Evolutionary conservation across 2,113 vertebrate genomes (phyloP).

Genomic region (Syngnathus floridae): DNA sequence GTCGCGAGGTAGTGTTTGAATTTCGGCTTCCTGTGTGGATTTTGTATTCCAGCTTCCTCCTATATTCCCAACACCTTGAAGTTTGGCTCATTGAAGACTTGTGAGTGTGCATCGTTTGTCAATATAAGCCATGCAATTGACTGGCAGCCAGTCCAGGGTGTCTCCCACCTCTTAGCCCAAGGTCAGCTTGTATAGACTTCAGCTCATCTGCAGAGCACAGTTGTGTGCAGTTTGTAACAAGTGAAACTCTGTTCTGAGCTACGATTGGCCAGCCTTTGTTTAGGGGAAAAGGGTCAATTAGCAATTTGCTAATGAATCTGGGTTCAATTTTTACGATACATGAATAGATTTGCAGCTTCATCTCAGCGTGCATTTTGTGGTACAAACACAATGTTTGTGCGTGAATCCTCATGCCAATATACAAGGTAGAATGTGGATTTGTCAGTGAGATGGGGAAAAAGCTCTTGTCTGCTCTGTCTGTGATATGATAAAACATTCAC

Average conservation of each 20-base stretch:
- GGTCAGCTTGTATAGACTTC: too few species aligned
- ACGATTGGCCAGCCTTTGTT: neutral
- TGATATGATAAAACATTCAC: conserved; percentile 1
- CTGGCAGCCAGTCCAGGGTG: too few species aligned
- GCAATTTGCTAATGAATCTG: neutral
- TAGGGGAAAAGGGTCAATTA: neutral
- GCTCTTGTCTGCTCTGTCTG: neutral
- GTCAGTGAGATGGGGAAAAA: neutral
- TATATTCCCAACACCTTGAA: too few species aligned
- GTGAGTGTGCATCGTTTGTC: too few species aligned
- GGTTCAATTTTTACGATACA: neutral
- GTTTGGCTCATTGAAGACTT: too few species aligned
- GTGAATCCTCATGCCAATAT: neutral
- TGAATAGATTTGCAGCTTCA: neutral
- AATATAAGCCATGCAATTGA: too few species aligned
- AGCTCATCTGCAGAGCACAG: neutral
- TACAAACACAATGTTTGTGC: neutral
- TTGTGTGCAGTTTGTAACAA: neutral
- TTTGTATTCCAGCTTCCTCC: too few species aligned
- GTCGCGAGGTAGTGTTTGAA: too few species aligned
- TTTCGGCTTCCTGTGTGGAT: too few species aligned
- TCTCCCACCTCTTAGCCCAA: too few species aligned
- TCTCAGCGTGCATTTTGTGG: neutral
- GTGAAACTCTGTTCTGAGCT: neutral
- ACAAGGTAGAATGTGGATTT: neutral